These are phyloP conservation scores for Euspilapteryx auroguttella DNA, from an alignment of 2,888 invertebrate species.

Conservation along the genomic window DNA sequence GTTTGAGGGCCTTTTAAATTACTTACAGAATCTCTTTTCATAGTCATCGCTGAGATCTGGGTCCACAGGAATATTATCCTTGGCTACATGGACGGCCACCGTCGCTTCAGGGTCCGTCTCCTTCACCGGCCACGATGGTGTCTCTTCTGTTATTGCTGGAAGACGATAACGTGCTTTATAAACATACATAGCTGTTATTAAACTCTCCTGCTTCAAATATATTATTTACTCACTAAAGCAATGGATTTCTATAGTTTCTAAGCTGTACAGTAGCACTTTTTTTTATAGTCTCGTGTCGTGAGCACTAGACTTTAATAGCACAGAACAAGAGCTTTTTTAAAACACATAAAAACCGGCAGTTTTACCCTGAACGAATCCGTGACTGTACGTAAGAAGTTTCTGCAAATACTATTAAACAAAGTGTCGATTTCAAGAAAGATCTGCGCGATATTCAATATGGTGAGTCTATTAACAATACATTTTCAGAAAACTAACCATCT, in stretches of 20 bases:
- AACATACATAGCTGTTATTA: conserved; percentile 16
- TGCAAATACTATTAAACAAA: no score
- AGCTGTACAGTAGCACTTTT: no score
- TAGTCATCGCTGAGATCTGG: conserved; percentile 29
- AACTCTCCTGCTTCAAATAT: no score
- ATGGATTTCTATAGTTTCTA: no score
- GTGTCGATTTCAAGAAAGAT: no score
- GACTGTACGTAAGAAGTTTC: no score
- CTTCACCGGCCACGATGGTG: conserved; percentile 38
- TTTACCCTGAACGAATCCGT: no score
- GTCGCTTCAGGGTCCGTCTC: conserved; percentile 35
- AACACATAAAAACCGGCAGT: background rate
- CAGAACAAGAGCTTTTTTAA: conserved; percentile 10
- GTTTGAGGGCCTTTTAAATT: no score
- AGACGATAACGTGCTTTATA: conserved; percentile 4
- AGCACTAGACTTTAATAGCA: no score
- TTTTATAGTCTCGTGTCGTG: no score
- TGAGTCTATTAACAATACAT: background rate
- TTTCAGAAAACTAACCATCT: no score
- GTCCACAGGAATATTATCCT: conserved; percentile 17
- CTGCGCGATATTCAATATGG: background rate
- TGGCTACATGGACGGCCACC: conserved; percentile 25
- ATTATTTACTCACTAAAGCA: no score
- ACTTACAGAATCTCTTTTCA: conserved; percentile 35
- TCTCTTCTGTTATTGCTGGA: conserved; percentile 32